A percentile compares a stretch with the other conserved stretches of the same genome.
phyloP scores from a whole-genome alignment of 2,113 vertebrate species.

The Peromyscus polionotus region DNA sequence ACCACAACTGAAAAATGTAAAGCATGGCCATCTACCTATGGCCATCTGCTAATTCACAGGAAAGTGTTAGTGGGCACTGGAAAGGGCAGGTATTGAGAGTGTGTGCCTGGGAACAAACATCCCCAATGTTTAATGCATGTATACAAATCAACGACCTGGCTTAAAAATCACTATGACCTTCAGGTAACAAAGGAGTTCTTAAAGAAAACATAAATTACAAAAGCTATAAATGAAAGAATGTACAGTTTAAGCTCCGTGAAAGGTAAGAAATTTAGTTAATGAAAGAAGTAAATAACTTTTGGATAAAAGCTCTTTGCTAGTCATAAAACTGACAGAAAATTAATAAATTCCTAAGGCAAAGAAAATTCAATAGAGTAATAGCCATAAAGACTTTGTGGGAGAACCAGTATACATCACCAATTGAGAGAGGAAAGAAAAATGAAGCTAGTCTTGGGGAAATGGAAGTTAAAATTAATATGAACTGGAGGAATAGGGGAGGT shows the following conservation, averaged over 20 bases:
- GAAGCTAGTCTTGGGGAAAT: neutral
- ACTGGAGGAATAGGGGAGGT: neutral
- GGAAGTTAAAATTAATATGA: neutral
- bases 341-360: constrained; percentile 38
- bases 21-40: neutral
- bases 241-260: neutral
- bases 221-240: constrained; percentile 4
- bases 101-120: neutral
- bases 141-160: neutral
- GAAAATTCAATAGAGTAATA: neutral
- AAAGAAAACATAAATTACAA: constrained; percentile 32
- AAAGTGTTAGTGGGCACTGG: neutral
- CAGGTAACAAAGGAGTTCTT: neutral
- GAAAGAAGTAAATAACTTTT: neutral
- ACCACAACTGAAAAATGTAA: neutral
- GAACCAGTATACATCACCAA: neutral
- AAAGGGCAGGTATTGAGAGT: neutral
- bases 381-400: neutral
- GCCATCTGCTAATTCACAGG: neutral
- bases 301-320: constrained; percentile 14
- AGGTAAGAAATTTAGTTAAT: constrained; percentile 8
- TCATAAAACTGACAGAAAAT: constrained; percentile 35
- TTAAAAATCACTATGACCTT: neutral
- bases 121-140: neutral
- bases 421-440: neutral